Base-by-base conservation (phyloP, 2,797 vertebrate genomes). In the Xenopus petersii region DNA sequence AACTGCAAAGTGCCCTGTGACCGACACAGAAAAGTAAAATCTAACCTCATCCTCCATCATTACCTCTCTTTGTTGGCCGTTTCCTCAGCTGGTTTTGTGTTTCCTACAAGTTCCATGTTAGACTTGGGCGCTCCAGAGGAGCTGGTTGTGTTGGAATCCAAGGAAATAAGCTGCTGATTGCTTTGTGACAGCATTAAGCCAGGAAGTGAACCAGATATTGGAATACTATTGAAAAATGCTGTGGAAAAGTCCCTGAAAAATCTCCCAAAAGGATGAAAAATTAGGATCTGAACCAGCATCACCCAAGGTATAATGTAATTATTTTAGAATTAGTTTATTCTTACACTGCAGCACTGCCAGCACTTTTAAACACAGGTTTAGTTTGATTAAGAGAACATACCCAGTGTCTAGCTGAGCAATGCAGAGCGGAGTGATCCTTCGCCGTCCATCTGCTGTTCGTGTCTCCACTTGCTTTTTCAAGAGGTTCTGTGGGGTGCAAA, bases 391-490 rank as follows among this genome's bases (percentile, higher is more conserved):
- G 10, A 12, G 13, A 30, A 73, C 47, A 10, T 92, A 98, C 97
- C 95, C 96, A 0, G 96, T 99, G 89, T 99, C 97, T 86, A 99
- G 92, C 83, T 99, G 97, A 84, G 97, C 97, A 80, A 98, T 99
- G 82, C 97, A 98, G 54, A 99, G 93, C 49, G 97, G 97, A 0
- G 97, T 99, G 89, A 99, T 99, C 55, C 97, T 92, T 75, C 97
- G 93, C 61, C 96, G 89, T 17, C 97, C 97, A 17, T 99, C 97
- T 3, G 97, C 92, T 0, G 97, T 99, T 82, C 97, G 92, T 0
- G 97, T 99, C 84, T 99, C 97, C 73, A 98, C 96, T 91, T 98
- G 97, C 79, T 98, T 99, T 91, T 99, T 99, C 86, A 99, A 85
- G 70, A 99, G 94, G 84, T 98, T 98, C 97, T 99, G 21, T 26